Evolutionary conservation across 2,797 vertebrate species (phyloP).

Genomic region (Pseudomugil gertrudae): DNA sequence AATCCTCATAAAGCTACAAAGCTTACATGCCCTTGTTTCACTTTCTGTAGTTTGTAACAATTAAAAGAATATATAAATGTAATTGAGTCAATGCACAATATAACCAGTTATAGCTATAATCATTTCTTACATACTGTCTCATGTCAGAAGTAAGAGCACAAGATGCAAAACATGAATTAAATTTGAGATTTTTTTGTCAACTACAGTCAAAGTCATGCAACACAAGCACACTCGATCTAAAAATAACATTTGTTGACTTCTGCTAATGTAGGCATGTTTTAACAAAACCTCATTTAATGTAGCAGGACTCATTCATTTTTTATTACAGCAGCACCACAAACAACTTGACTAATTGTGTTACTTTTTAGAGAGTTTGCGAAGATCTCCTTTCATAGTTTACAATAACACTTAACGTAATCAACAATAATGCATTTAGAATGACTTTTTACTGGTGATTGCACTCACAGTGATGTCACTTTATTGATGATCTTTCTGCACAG

Average conservation of each 20-base stretch:
- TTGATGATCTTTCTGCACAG: slow-evolving; percentile 36
- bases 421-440: slow-evolving; percentile 26
- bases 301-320: background rate
- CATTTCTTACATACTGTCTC: background rate
- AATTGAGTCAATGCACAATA: background rate
- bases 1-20: background rate
- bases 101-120: background rate
- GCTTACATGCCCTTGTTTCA: slow-evolving; percentile 3
- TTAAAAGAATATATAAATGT: background rate
- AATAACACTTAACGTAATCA: slow-evolving; percentile 35
- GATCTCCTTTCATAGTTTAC: slow-evolving; percentile 10
- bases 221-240: too few relatives aligned
- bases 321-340: background rate
- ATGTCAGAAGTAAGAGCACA: background rate
- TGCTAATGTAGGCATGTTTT: background rate
- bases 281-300: background rate
- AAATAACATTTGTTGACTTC: background rate
- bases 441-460: slow-evolving; percentile 36
- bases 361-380: background rate
- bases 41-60: background rate
- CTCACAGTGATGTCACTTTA: slow-evolving; percentile 45
- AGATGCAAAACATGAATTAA: background rate
- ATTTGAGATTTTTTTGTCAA: too few relatives aligned
- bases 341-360: background rate
- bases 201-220: too few relatives aligned